Base-by-base conservation (phyloP, 2,113 vertebrate species). In the Mugil cephalus region DNA sequence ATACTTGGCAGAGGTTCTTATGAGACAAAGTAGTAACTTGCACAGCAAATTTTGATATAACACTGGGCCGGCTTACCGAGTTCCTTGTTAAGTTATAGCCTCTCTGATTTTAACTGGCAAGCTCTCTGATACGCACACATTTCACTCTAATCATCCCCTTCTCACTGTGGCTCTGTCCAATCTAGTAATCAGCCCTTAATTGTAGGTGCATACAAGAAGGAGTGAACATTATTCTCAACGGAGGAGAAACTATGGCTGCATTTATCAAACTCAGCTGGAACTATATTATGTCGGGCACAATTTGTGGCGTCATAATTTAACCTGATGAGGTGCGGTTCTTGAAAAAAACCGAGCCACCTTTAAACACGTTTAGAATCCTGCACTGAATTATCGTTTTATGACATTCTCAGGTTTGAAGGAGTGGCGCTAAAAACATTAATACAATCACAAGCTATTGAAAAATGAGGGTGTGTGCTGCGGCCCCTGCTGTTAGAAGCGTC, bases 21-120 rank as follows among this genome's bases (percentile, higher is more conserved):
- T 54, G 58, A 30, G 24, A 83, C 72, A 79, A 83, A 84, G 63
- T 66, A 14, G 36, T 17, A 55, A 71, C 64, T 70, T 74, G 76
- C 69, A n/a, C 65, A 77, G 82, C 69, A 86, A 56, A 69, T 80
- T 77, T 59, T 69, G 50, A 52, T 48, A 42, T 64, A 77, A 74
- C 40, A 63, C 63, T 15, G 54, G 63, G 51, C 58, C 36, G 1
- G 46, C 81, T 76, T 46, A 62, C 43, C 56, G 59, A 62, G 71
- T 79, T 68, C 38, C 62, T 64, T 64, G 58, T 69, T 54, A 77
- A 85, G 70, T 65, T 74, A 78, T 69, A 50, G 45, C 70, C 59
- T 50, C 54, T 72, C 24, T 80, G 56, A 88, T 83, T 74, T 58
- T 4, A 63, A 55, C 80, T 53, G 82, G 66, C 81, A 76, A 64